Evolutionary conservation across 2,797 vertebrate species (phyloP), one percentile per base, ranked within the genome.

Genomic region (Hafferia zeledoni): DNA sequence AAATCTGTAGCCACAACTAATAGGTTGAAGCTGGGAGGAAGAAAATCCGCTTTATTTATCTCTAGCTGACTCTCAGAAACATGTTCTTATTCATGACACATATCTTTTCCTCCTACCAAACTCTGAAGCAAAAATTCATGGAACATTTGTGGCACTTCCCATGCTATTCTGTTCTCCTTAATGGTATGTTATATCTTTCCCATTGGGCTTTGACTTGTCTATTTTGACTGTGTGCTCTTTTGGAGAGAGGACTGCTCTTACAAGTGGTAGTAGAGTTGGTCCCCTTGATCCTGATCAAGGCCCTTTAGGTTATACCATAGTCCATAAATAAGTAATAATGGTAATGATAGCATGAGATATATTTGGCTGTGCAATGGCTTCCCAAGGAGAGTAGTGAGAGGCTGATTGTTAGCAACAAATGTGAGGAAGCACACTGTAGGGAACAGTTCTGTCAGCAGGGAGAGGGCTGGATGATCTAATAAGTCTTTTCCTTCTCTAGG

Each of bases 261-360:
- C 24, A 93, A 30, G 76, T 61, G n/a, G 10, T 68, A 57, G 78
- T 85, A 33, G 53, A 83, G 53, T 81, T 69, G 28, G 50, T 92
- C 60, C 53, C 60, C 74, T 43, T 74, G 67, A 91, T 94, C 84
- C 65, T 91, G 81, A 94, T 83, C 68, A 68, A 74, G 33, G 70
- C 67, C 83, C 63, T 95, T 90, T 82, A 93, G 67, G 61, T 91
- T 95, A 77, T 78, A 55, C 64, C 0, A 0, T 79, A 67, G 60
- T 49, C 74, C 84, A 65, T 96, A 96, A 95, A 94, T 95, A 95
- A 95, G 64, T 87, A 93, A 94, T 96, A 93, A 85, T 67, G 64
- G 68, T 95, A 84, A 92, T 87, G 92, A 87, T 87, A 93, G 64
- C 10, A 5, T 65, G 71, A 92, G 71, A 77, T 91, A 60, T 78